Evolutionary conservation across 2,797 vertebrate genomes (phyloP), one percentile per base, ranked within the genome.

Genomic region (Cossypha niveicapilla): DNA sequence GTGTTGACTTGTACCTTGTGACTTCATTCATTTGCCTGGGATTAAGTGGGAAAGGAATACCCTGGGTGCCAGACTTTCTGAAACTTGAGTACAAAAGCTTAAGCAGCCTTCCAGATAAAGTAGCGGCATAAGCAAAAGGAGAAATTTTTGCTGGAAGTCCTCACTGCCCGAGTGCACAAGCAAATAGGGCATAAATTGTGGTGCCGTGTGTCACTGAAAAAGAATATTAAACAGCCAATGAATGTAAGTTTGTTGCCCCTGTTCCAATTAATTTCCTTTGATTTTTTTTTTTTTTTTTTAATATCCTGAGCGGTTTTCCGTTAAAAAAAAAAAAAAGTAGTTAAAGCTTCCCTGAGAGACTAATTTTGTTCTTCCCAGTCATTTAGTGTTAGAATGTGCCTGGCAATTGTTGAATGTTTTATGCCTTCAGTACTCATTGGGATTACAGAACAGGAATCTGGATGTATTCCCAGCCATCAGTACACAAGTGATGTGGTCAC

Each of bases 1-100:
- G 6, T 66, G 11, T 44, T 76, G 53, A 35, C 32, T 73, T 60
- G 37, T 53, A 62, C 70, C 48, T 84, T 75, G 76, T 86, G 76
- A 90, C 13, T 76, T 86, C 48, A 77, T 92, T 92, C 58, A 70
- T 86, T 84, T 93, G 68, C 79, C 34, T n/a, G 11, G 41, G 34
- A 84, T 90, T 84, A 90, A 93, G n/a, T 2, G 0, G 23, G 67
- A 78, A 83, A 54, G 53, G 24, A 58, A 66, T n/a, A 25, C 22
- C 3, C 51, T 30, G 7, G 5, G 22, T 81, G 71, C 58, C 73
- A 80, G 61, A 42, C 28, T 90, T 92, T 17, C 41, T 61, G 63
- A 88, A 93, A 56, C 56, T 75, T 6, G 2, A 78, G 58, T 81
- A 70, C 41, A 88, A 84, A 72, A 93, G 34, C 35, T 84, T 70